Percentiles rank a stretch among this genome's conserved stretches.
Conservation (phyloP, 2,888 invertebrate species). For the Leptopilina myrica region DNA sequence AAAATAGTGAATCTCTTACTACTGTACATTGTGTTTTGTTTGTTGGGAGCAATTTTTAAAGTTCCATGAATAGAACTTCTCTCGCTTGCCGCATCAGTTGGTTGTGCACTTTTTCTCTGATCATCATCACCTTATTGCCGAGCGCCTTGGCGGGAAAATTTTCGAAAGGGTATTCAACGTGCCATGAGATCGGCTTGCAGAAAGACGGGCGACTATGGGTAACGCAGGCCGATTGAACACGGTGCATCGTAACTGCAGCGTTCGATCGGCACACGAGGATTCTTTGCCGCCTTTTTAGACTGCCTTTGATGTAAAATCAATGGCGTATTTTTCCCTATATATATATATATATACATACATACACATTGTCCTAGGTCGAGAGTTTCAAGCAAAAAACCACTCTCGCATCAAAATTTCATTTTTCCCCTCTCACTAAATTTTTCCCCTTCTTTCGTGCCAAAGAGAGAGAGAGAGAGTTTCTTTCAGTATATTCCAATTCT, state of each 20-base stretch:
- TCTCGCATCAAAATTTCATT: constrained; percentile 21
- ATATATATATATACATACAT: no score
- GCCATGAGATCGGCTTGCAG: constrained; percentile 58
- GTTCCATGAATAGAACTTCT: constrained; percentile 55
- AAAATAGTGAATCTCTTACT: neutral
- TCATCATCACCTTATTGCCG: constrained; percentile 50
- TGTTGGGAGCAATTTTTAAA: neutral
- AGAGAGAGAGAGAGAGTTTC: no score
- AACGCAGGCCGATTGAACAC: constrained; percentile 60
- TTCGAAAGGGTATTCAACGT: constrained; percentile 58
- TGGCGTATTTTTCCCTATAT: constrained; percentile 67
- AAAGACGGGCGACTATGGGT: constrained; percentile 54
- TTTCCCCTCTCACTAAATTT: no score
- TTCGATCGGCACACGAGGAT: constrained; percentile 72
- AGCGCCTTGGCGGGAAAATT: constrained; percentile 54
- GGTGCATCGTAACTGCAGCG: constrained; percentile 67
- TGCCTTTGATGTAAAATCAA: constrained; percentile 76
- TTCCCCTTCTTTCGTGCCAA: no score
- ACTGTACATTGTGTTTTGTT: neutral
- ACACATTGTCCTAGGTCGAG: constrained; percentile 19
- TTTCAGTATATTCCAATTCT: no score
- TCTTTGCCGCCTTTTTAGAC: constrained; percentile 75
- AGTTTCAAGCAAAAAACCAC: neutral
- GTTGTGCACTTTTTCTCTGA: constrained; percentile 48
- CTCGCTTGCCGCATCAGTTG: constrained; percentile 32